A percentile compares a stretch with the other conserved stretches of the same genome.
phyloP scores from a whole-genome alignment of 2,888 invertebrate genomes.

The Meganola albula region DNA sequence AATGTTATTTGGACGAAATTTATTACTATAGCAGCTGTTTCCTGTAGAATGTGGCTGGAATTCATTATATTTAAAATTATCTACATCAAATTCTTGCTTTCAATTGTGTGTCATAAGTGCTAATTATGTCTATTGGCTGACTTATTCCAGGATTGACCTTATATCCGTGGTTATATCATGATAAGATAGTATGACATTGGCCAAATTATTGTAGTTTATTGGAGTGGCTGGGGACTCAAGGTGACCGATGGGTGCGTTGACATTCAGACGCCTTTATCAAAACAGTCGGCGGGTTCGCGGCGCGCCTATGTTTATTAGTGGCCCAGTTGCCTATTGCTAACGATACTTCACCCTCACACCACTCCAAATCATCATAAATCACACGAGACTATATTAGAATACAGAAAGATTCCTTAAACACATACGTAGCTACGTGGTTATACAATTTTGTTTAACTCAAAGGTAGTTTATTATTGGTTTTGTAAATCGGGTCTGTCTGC shows the following conservation, averaged over 20 bases:
- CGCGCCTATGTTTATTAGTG: conserved; percentile 48
- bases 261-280: conserved; percentile 70
- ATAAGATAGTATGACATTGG: conserved; percentile 55
- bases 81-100: too few species aligned
- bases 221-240: conserved; percentile 51
- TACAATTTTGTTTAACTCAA: too few species aligned
- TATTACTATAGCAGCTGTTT: too few species aligned
- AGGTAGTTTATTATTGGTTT: too few species aligned
- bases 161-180: conserved; percentile 26
- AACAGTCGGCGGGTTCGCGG: conserved; percentile 42
- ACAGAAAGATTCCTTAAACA: too few species aligned
- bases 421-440: too few species aligned
- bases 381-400: conserved; percentile 9
- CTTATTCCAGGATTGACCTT: conserved; percentile 17
- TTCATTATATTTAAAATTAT: too few species aligned
- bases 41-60: too few species aligned
- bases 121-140: too few species aligned
- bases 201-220: conserved; percentile 53
- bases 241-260: conserved; percentile 70
- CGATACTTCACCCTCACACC: conserved; percentile 16
- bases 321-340: conserved; percentile 27
- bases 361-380: conserved; percentile 15
- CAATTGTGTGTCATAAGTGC: too few species aligned
- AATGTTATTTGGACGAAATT: too few species aligned
- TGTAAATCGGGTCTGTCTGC: conserved; percentile 31